Evolutionary conservation across 2,888 invertebrate genomes (phyloP).

Genomic region (Orchesella flavescens): DNA sequence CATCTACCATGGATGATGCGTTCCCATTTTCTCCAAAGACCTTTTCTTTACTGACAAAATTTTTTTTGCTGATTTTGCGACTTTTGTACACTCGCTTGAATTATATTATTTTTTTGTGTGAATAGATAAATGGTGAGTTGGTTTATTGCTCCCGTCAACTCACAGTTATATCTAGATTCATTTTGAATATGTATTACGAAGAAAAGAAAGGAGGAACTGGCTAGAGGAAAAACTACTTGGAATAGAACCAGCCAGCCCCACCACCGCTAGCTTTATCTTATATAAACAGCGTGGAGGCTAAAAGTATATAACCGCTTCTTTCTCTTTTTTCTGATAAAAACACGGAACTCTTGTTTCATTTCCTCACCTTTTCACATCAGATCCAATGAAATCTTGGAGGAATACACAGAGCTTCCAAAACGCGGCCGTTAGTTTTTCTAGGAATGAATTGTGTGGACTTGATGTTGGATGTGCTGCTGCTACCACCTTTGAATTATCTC

Average conservation of each 20-base stretch:
- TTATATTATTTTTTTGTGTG: constrained; percentile 43
- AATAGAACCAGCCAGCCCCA: too few relatives aligned
- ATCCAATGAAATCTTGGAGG: constrained; percentile 29
- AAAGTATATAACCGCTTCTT: neutral
- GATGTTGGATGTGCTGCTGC: too few relatives aligned
- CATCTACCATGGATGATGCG: neutral
- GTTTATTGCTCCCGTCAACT: constrained; percentile 52
- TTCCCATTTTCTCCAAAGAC: neutral
- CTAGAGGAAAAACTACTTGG: too few relatives aligned
- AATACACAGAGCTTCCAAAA: neutral
- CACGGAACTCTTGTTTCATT: constrained; percentile 45
- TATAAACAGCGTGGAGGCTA: neutral
- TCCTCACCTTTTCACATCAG: constrained; percentile 53
- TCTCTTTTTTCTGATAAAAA: neutral
- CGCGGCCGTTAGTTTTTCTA: neutral
- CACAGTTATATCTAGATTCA: constrained; percentile 32
- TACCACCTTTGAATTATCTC: neutral
- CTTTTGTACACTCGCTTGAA: constrained; percentile 27
- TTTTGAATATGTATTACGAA: constrained; percentile 1
- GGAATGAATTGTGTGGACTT: neutral
- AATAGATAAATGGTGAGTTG: constrained; percentile 49
- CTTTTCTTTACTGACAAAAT: constrained; percentile 23
- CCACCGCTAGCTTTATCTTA: too few relatives aligned
- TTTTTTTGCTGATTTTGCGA: constrained; percentile 47
- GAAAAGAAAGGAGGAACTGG: neutral